A percentile compares a stretch with the other conserved stretches of the same genome.
These are phyloP conservation scores for Probosciger aterrimus DNA, from an alignment of 2,113 vertebrate genomes.

Conservation along the genomic window DNA sequence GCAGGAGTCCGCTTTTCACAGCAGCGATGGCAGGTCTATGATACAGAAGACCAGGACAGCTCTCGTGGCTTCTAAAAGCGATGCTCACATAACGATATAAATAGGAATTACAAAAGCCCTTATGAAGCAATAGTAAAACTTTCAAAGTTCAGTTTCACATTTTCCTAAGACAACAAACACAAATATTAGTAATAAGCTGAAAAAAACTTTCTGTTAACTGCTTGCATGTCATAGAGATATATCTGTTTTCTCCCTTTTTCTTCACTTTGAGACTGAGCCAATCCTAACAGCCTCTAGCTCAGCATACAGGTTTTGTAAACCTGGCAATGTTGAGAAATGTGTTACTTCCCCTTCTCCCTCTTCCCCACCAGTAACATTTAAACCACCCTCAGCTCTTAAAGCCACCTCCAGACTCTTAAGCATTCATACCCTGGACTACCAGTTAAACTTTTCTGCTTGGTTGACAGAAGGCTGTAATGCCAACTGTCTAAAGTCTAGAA, in stretches of 20 bases:
- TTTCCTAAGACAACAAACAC: background rate
- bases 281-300: background rate
- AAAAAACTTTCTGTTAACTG: background rate
- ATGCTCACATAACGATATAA: background rate
- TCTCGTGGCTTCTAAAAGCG: background rate
- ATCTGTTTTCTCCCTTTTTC: background rate
- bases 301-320: background rate
- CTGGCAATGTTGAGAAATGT: background rate
- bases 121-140: background rate
- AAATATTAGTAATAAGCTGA: background rate
- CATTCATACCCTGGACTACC: background rate
- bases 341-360: background rate
- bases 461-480: slow-evolving; percentile 1
- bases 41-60: background rate
- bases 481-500: background rate
- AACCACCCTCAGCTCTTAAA: background rate
- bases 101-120: background rate
- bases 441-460: background rate
- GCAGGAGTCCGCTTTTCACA: background rate
- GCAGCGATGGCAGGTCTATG: fast-evolving
- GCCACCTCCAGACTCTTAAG: background rate
- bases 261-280: background rate
- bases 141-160: background rate
- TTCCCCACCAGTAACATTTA: background rate
- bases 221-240: background rate